Percentiles rank a stretch among this genome's conserved stretches.
These are phyloP conservation scores for Brachyptera putata DNA, from an alignment of 2,888 invertebrate genomes.

Conservation along the genomic window DNA sequence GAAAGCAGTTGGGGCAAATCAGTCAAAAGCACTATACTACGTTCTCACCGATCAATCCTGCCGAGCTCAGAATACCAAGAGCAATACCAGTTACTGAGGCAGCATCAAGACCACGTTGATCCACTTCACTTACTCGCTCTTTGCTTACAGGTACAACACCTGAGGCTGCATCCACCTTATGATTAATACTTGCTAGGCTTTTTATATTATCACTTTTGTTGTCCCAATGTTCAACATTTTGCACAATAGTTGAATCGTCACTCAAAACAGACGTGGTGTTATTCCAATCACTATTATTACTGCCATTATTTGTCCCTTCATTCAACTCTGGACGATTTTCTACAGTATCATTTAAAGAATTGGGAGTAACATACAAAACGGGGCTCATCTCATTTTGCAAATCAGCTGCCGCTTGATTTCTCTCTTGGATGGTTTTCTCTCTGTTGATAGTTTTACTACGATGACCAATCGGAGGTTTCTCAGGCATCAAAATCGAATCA, in stretches of 20 bases:
- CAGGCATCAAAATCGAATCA: background rate
- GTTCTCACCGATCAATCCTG: constrained; percentile 51
- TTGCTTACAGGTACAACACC: constrained; percentile 21
- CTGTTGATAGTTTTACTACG: background rate
- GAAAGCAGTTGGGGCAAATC: no score
- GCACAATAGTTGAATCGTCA: no score
- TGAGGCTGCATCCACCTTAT: background rate
- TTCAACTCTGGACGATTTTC: no score
- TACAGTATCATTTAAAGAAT: background rate
- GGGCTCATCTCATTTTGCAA: background rate
- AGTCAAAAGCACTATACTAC: no score
- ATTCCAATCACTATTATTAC: background rate
- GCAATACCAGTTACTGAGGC: constrained; percentile 66
- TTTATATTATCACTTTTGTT: no score
- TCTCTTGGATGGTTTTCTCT: background rate
- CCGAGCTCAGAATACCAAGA: constrained; percentile 60
- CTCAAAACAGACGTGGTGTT: background rate
- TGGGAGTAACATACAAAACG: background rate
- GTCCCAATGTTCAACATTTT: no score
- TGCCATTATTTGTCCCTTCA: background rate
- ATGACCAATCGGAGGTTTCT: background rate
- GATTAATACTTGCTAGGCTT: background rate
- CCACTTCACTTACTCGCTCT: constrained; percentile 16
- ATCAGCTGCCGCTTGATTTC: background rate
- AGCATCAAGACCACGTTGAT: constrained; percentile 47